Evolutionary conservation across 1,140 invertebrate genomes (phyloP).

Genomic region (Rhagoletis zephyria): DNA sequence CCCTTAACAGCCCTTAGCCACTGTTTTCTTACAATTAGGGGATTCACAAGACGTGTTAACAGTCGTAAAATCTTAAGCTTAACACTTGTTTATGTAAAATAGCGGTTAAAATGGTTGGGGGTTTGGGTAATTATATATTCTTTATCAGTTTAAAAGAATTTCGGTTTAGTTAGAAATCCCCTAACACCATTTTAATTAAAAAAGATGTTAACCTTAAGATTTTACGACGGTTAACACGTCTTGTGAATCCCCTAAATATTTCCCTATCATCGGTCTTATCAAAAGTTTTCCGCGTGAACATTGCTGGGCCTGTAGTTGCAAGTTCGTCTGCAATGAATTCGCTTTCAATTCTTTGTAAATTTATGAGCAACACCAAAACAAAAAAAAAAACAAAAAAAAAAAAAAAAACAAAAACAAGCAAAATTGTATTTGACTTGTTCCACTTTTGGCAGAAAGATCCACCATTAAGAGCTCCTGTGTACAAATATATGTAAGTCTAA

Average conservation of each 20-base stretch:
- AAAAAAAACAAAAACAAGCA: neutral
- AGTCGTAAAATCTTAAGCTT: too few species aligned
- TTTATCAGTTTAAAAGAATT: too few species aligned
- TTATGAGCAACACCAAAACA: neutral
- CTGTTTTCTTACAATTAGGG: too few species aligned
- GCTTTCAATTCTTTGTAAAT: slow-evolving; percentile 43
- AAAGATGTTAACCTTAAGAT: too few species aligned
- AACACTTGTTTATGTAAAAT: too few species aligned
- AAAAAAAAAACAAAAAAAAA: too few species aligned
- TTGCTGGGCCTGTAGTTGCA: neutral
- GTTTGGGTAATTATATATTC: too few species aligned
- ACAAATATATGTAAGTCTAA: neutral
- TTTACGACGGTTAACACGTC: too few species aligned
- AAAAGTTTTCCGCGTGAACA: neutral
- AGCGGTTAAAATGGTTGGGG: too few species aligned
- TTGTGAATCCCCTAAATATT: neutral
- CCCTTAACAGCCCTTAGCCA: neutral
- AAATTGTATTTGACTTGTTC: slow-evolving; percentile 25
- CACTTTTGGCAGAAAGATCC: neutral
- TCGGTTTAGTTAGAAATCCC: too few species aligned
- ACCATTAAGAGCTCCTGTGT: neutral
- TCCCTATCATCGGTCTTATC: neutral
- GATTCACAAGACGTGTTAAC: too few species aligned
- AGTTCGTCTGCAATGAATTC: slow-evolving; percentile 21
- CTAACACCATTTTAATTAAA: too few species aligned